Base-by-base conservation (phyloP, 2,888 invertebrate genomes). In the Caenorhabditis imperialis region DNA sequence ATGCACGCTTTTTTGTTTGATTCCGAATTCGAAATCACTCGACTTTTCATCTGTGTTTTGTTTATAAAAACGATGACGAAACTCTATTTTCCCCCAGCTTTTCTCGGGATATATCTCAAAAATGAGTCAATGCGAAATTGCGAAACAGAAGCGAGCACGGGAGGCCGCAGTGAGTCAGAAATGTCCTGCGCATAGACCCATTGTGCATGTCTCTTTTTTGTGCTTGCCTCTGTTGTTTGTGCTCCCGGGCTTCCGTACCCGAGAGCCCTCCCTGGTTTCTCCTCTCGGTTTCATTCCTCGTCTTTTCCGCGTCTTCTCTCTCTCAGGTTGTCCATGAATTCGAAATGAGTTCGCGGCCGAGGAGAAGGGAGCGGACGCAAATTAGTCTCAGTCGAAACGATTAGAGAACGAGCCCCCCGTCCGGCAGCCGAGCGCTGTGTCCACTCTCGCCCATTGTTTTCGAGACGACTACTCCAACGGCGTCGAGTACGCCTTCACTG, bases 381-480 rank as follows among this genome's bases (percentile, higher is more conserved):
- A 65, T 65, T 65, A 55, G 65, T 63, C 47, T 22, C 16, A 22
- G 5, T 25, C 45, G 37, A 48, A 63, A 63, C 63, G 63, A 63
- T 63, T 63, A 63, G 63, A 63, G 54, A 63, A 63, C 54, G 63
- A 54, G 63, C 62, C 53, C 45, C 37, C 42, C 51, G 37, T 51
- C 38, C 51, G 35, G 38, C n/a, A 30, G 30, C 6, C 10, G 30
- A 10, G 10, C 30, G 10, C 37, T 51, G 51, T 38, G 50, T 50
- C 37, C 50, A 50, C 35, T 50, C 51, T 37, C 10, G 6, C 38
- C 20, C 37, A 51, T 51, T 51, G 51, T 51, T 51, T 51, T 48
- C 48, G 48, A 48, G 33, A 48, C 48, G 51, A 22, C 27, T 55
- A 42, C 42, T 44, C 50, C 25, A 27, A 30, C 40, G 18, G 23